Conservation (phyloP, 2,113 vertebrate genomes). For the Ptilorrhoa leucosticta region DNA sequence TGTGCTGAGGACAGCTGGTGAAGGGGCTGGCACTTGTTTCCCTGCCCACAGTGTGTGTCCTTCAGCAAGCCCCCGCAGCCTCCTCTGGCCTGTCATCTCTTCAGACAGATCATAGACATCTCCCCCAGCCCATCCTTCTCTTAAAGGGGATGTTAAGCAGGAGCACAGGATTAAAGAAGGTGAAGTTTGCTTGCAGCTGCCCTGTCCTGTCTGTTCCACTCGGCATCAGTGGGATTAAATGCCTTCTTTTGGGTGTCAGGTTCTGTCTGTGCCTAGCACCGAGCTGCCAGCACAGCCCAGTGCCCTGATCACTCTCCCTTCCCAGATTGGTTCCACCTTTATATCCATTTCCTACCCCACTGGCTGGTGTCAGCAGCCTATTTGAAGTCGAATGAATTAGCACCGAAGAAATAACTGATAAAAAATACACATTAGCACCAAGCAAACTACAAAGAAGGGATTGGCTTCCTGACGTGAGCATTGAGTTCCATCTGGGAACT, state of each 20-base stretch:
- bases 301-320: not conserved
- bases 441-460: not conserved
- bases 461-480: not conserved
- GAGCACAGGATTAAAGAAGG: slow-evolving; percentile 24
- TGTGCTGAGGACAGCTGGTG: not conserved
- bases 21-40: not conserved
- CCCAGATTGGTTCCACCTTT: slow-evolving; percentile 32
- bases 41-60: not conserved
- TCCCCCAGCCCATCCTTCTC: not conserved
- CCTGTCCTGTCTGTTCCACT: slow-evolving; percentile 27
- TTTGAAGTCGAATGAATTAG: slow-evolving; percentile 36
- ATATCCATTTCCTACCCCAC: slow-evolving; percentile 5
- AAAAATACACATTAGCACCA: slow-evolving; percentile 8
- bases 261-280: not conserved
- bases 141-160: slow-evolving; percentile 7
- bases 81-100: not conserved
- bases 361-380: slow-evolving; percentile 34
- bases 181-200: slow-evolving; percentile 52
- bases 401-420: slow-evolving; percentile 23
- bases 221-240: slow-evolving; percentile 38
- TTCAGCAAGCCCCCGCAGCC: not conserved
- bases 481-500: slow-evolving; percentile 15
- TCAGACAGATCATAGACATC: not conserved
- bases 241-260: slow-evolving; percentile 39
- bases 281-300: not conserved